These are phyloP conservation scores for Ceratitis capitata DNA, from an alignment of 1,140 invertebrate genomes.

Conservation along the genomic window DNA sequence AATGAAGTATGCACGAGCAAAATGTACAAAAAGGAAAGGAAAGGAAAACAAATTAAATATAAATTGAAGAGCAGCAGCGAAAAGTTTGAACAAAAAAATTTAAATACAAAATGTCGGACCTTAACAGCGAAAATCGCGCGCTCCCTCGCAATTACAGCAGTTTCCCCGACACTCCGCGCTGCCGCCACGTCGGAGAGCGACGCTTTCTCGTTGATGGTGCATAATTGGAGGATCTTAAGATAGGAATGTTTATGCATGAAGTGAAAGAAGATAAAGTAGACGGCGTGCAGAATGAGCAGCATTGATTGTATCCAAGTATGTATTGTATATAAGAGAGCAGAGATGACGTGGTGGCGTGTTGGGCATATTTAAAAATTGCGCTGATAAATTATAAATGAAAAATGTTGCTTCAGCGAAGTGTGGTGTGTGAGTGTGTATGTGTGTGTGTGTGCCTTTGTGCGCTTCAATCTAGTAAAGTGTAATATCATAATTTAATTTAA, in stretches of 20 bases:
- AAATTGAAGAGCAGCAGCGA: constrained; percentile 14
- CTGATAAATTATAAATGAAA: constrained; percentile 9
- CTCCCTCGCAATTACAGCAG: neutral
- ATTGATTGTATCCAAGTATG: neutral
- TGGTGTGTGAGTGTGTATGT: neutral
- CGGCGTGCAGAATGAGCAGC: neutral
- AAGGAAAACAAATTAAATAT: neutral
- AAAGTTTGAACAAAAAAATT: neutral
- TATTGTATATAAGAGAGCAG: neutral
- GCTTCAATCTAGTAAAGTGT: neutral
- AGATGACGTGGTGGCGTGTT: neutral
- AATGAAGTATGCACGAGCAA: neutral
- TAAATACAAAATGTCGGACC: constrained; percentile 12
- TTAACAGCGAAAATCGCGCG: neutral
- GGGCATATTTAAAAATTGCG: neutral
- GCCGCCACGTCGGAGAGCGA: too few species aligned
- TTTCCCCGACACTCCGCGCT: too few species aligned
- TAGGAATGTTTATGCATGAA: neutral
- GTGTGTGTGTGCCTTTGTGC: neutral
- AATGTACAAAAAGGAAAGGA: neutral
- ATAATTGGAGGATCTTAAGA: constrained; percentile 6
- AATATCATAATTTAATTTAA: constrained; percentile 26
- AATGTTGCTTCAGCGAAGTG: neutral
- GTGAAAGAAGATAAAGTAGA: neutral
- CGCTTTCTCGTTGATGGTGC: neutral